phyloP scores from a whole-genome alignment of 2,888 invertebrate genomes.

The Oxystoma pomonae region DNA sequence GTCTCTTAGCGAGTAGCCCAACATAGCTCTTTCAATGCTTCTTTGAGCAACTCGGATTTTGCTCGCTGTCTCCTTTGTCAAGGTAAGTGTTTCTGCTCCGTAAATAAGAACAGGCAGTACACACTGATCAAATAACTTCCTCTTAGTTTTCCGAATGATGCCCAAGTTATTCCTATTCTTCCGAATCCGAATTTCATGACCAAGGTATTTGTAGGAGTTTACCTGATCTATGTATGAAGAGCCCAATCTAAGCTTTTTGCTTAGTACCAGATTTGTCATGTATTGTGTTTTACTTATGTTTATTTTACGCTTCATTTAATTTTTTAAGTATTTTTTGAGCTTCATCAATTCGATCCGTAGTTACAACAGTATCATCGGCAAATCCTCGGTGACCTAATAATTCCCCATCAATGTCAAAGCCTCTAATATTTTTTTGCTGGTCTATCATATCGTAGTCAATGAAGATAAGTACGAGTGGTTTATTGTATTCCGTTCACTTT shows the following conservation, averaged over 20 bases:
- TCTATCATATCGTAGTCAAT: not conserved
- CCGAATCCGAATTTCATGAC: not conserved
- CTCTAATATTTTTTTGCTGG: not conserved
- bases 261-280: not conserved
- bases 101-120: too few relatives aligned
- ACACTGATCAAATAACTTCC: too few relatives aligned
- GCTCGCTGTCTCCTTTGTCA: too few relatives aligned
- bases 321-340: not conserved
- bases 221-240: too few relatives aligned
- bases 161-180: not conserved
- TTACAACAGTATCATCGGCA: too few relatives aligned
- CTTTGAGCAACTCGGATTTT: too few relatives aligned
- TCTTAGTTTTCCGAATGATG: not conserved
- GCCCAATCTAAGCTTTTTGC: not conserved
- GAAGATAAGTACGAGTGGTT: not conserved
- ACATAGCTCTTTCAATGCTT: too few relatives aligned
- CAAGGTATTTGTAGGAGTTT: not conserved
- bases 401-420: not conserved
- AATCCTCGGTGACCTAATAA: too few relatives aligned
- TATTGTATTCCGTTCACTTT: not conserved
- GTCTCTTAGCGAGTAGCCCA: too few relatives aligned
- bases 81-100: too few relatives aligned
- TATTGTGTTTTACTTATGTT: not conserved
- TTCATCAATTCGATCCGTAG: too few relatives aligned
- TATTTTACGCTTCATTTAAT: not conserved